Evolutionary conservation across 2,113 vertebrate genomes (phyloP).

Genomic region (Ranitomeya imitator): DNA sequence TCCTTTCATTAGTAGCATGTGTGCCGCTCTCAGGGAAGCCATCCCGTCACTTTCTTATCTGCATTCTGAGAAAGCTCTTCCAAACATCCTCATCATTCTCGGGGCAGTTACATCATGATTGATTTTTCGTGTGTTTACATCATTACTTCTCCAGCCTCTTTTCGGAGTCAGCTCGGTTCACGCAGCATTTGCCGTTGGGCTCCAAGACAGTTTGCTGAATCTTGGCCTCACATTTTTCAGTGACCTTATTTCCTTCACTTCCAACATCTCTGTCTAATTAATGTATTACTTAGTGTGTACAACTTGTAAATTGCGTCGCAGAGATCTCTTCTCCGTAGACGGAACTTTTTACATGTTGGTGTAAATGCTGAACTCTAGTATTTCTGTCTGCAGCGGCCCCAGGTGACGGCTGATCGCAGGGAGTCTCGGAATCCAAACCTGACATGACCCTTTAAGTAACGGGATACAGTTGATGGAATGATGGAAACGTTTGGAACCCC

Average conservation of each 20-base stretch:
- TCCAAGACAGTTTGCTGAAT: background rate
- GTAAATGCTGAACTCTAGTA: background rate
- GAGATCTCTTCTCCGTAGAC: background rate
- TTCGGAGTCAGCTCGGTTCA: slow-evolving; percentile 3
- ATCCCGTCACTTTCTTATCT: background rate
- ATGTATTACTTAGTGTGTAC: background rate
- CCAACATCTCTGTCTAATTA: background rate
- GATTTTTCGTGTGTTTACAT: slow-evolving; percentile 9
- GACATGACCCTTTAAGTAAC: background rate
- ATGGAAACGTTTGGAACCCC: background rate
- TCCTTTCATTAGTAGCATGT: background rate
- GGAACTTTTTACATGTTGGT: background rate
- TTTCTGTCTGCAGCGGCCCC: no score
- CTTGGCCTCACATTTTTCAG: background rate
- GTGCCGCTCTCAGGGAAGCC: background rate
- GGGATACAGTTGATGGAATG: background rate
- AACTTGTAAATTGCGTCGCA: background rate
- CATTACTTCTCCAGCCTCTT: slow-evolving; percentile 2
- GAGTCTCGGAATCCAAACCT: no score
- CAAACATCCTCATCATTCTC: slow-evolving; percentile 13
- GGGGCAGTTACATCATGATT: slow-evolving; percentile 4
- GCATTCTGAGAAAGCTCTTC: background rate
- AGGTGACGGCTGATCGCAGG: no score
- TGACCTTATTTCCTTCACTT: slow-evolving; percentile 4
- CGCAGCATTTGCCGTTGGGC: background rate